Percentiles rank a stretch among this genome's conserved stretches.
Conservation (phyloP, 35 echinoderm and acorn worm species). For the Amphiura filiformis region DNA sequence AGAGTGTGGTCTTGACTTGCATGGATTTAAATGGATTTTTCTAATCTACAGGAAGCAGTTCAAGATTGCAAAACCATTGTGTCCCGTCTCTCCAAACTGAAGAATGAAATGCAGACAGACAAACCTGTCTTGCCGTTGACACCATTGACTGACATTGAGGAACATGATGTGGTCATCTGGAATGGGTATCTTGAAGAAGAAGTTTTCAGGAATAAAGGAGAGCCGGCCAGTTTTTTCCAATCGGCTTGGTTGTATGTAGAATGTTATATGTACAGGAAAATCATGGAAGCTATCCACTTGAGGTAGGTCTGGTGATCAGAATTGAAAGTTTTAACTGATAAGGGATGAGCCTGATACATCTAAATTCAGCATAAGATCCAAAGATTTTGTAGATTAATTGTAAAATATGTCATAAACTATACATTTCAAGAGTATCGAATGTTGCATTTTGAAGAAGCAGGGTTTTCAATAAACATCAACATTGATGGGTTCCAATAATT, state of each 20-base stretch:
- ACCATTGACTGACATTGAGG: slow-evolving; percentile 26
- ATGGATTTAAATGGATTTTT: no score
- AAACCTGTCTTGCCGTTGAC: slow-evolving; percentile 67
- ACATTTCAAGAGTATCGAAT: no score
- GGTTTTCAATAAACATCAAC: no score
- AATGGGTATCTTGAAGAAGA: slow-evolving; percentile 73
- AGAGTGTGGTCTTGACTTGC: no score
- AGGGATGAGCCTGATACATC: not conserved
- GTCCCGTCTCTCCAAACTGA: slow-evolving; percentile 58
- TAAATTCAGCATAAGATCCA: not conserved
- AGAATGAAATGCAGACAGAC: slow-evolving; percentile 81
- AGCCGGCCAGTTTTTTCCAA: slow-evolving; percentile 65
- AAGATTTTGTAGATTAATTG: not conserved
- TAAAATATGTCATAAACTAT: not conserved
- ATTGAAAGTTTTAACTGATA: not conserved
- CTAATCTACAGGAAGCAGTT: slow-evolving; percentile 49
- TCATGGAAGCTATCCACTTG: slow-evolving; percentile 57
- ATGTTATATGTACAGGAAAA: slow-evolving; percentile 86
- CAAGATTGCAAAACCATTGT: slow-evolving; percentile 81
- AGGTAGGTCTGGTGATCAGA: slow-evolving; percentile 31
- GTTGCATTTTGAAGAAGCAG: no score
- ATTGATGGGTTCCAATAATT: no score
- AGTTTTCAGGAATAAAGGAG: slow-evolving; percentile 32
- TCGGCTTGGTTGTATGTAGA: slow-evolving; percentile 78
- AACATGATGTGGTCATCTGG: slow-evolving; percentile 63